A percentile compares a stretch with the other conserved stretches of the same genome.
Conservation (phyloP, 2,797 vertebrate genomes). For the Dallia pectoralis region DNA sequence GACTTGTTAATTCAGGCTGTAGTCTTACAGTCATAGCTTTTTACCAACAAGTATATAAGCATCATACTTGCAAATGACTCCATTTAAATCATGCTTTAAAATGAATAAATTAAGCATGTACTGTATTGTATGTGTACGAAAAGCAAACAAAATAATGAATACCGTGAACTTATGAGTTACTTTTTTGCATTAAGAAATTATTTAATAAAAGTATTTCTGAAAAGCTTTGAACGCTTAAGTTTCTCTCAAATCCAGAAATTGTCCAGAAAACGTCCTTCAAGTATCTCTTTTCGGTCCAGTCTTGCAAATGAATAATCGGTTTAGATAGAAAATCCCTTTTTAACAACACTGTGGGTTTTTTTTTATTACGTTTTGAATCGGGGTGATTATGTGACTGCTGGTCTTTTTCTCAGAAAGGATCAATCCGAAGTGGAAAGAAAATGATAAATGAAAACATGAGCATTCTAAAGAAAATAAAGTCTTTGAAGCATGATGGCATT, state of each 20-base stretch:
- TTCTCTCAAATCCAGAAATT: not conserved
- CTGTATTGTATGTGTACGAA: constrained; percentile 33
- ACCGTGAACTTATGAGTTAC: constrained; percentile 25
- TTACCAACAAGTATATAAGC: constrained; percentile 36
- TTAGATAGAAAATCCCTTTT: not conserved
- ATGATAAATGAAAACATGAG: not conserved
- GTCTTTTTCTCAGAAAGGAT: no score
- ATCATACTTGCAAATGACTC: constrained; percentile 11
- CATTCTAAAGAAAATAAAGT: not conserved
- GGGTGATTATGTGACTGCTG: no score
- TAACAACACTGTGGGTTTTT: no score
- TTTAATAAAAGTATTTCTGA: constrained; percentile 26
- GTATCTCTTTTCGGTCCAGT: not conserved
- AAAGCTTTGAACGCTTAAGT: not conserved
- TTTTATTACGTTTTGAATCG: no score
- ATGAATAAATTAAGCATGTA: constrained; percentile 35
- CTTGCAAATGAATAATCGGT: not conserved
- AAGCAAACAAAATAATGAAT: constrained; percentile 10
- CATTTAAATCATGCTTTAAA: constrained; percentile 25
- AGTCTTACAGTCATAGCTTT: constrained; percentile 46
- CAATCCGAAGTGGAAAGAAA: no score
- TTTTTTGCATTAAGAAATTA: constrained; percentile 39
- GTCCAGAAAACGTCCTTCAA: not conserved
- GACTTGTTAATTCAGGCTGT: constrained; percentile 59
- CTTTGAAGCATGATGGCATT: not conserved